Evolutionary conservation across 2,113 vertebrate genomes (phyloP).

Genomic region (Sebastes schlegelii): DNA sequence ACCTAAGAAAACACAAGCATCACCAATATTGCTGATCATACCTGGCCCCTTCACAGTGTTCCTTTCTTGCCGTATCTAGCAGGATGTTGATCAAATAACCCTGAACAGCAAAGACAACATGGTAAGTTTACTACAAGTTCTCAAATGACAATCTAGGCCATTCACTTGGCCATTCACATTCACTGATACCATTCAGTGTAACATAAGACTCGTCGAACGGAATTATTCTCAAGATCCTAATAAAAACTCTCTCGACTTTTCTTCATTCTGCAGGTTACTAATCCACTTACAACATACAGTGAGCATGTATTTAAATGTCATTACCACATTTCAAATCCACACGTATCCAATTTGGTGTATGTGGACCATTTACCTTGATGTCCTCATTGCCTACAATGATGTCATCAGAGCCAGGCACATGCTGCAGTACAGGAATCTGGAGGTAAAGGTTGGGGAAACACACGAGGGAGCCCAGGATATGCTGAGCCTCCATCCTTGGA

Average conservation of each 20-base stretch:
- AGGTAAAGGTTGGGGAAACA: conserved; percentile 95
- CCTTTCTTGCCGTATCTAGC: conserved; percentile 92
- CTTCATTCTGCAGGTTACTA: background rate
- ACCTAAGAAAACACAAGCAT: background rate
- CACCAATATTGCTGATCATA: conserved; percentile 67
- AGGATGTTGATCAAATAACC: conserved; percentile 92
- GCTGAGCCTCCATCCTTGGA: conserved; percentile 93
- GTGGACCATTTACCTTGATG: conserved; percentile 87
- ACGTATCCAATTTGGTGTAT: background rate
- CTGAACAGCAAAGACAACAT: conserved; percentile 76
- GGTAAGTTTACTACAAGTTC: background rate
- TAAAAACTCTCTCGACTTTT: background rate
- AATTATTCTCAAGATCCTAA: background rate
- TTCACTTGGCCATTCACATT: background rate
- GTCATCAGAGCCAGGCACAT: conserved; percentile 81
- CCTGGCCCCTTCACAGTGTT: conserved; percentile 94
- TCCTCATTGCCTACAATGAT: conserved; percentile 83
- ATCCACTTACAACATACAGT: background rate
- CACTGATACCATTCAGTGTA: background rate
- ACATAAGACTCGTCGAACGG: background rate
- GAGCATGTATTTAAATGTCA: background rate
- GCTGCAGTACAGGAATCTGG: conserved; percentile 87
- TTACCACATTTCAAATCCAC: background rate
- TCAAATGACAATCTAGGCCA: background rate
- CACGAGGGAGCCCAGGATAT: conserved; percentile 94